Conservation (phyloP, 2,888 invertebrate genomes). For the Hanleya hanleyi region DNA sequence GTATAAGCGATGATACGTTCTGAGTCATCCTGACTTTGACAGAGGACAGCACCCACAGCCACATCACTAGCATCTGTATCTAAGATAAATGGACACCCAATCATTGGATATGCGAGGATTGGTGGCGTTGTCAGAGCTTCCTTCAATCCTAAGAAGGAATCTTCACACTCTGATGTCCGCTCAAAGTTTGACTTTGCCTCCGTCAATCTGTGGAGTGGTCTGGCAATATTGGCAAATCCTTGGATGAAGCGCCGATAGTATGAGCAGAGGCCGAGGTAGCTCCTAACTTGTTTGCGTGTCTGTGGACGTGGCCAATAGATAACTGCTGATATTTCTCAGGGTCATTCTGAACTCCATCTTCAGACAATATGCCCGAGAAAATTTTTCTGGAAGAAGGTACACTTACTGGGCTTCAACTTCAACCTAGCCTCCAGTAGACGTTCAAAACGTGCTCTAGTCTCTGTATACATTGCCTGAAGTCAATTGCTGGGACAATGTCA, state of each 20-base stretch:
- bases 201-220: too few relatives aligned
- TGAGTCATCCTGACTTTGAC: neutral
- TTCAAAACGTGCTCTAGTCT: neutral
- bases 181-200: too few relatives aligned
- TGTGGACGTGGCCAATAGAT: too few relatives aligned
- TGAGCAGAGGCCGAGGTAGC: too few relatives aligned
- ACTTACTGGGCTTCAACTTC: conserved; percentile 10
- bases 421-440: neutral
- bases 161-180: conserved; percentile 13
- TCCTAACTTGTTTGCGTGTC: too few relatives aligned
- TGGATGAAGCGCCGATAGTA: conserved; percentile 5
- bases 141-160: conserved; percentile 17
- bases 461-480: conserved; percentile 17
- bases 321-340: too few relatives aligned
- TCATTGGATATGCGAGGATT: too few relatives aligned
- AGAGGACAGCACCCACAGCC: conserved; percentile 12
- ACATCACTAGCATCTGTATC: too few relatives aligned
- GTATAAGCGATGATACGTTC: conserved; percentile 7
- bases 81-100: too few relatives aligned
- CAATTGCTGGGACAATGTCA: conserved; percentile 38
- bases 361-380: conserved; percentile 13
- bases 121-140: too few relatives aligned
- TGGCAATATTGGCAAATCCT: conserved; percentile 10
- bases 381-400: conserved; percentile 2
- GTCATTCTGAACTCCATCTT: too few relatives aligned